These are phyloP conservation scores for Spilogale gracilis DNA, from an alignment of 2,113 vertebrate species.

Conservation along the genomic window DNA sequence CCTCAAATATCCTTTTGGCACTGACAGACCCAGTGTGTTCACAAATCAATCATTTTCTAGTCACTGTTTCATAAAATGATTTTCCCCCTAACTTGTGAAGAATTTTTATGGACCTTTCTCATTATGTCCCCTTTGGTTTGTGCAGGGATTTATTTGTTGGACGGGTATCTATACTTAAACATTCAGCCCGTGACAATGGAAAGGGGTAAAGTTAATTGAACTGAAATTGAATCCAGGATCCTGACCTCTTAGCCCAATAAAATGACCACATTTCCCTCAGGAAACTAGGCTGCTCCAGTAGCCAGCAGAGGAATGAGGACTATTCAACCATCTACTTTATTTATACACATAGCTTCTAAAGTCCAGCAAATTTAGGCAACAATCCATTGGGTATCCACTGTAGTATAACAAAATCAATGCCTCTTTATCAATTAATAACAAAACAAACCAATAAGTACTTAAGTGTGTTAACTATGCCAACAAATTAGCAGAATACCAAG, in stretches of 20 bases:
- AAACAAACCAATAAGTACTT: not conserved
- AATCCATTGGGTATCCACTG: not conserved
- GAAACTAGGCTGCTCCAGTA: not conserved
- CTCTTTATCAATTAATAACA: not conserved
- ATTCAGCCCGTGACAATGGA: not conserved
- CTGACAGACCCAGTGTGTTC: not conserved
- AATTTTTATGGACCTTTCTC: not conserved
- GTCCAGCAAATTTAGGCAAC: not conserved
- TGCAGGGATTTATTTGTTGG: not conserved
- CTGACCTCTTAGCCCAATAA: not conserved
- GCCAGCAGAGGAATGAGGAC: not conserved
- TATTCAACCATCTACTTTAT: not conserved
- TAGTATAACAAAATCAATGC: slow-evolving; percentile 16
- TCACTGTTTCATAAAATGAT: not conserved
- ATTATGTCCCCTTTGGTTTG: not conserved
- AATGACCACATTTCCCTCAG: slow-evolving; percentile 1
- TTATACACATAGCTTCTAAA: not conserved
- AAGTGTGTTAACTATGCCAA: not conserved
- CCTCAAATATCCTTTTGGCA: not conserved
- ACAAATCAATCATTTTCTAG: not conserved
- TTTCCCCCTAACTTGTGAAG: not conserved
- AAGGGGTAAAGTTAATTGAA: slow-evolving; percentile 21
- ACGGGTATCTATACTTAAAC: not conserved
- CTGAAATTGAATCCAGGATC: slow-evolving; percentile 10
- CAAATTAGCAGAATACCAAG: not conserved